These are phyloP conservation scores for Ylistrum balloti DNA, from an alignment of 1,140 invertebrate species.

Conservation along the genomic window DNA sequence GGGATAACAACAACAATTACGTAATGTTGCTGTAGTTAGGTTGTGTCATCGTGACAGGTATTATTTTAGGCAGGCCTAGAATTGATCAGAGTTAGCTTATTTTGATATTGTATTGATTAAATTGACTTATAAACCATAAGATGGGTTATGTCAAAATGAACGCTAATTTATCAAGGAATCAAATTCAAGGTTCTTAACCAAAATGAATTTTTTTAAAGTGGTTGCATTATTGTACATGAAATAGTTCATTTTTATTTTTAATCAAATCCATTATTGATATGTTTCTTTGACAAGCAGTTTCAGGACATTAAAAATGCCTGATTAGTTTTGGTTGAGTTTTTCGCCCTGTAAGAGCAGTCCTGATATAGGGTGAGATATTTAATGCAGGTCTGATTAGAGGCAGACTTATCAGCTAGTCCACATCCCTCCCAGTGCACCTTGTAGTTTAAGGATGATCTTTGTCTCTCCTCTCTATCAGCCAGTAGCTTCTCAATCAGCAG, in stretches of 20 bases:
- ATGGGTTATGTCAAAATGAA: too few species aligned
- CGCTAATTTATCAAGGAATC: too few species aligned
- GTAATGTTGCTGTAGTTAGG: not conserved
- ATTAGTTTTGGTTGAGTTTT: not conserved
- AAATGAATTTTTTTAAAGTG: too few species aligned
- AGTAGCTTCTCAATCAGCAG: conserved; percentile 7
- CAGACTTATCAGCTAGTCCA: not conserved
- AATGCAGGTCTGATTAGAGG: not conserved
- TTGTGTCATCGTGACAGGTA: too few species aligned
- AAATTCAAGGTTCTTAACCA: too few species aligned
- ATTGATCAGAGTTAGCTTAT: too few species aligned
- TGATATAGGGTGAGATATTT: too few species aligned
- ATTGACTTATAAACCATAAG: too few species aligned
- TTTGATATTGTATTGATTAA: too few species aligned
- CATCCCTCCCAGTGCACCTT: conserved; percentile 21
- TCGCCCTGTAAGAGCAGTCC: not conserved
- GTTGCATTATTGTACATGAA: too few species aligned
- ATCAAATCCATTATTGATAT: not conserved
- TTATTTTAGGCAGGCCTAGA: too few species aligned
- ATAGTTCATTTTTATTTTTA: not conserved
- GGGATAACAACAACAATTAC: not conserved
- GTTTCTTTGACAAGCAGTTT: not conserved
- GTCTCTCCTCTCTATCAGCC: conserved; percentile 32
- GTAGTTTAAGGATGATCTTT: not conserved
- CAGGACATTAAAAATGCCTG: not conserved